A percentile compares a stretch with the other conserved stretches of the same genome.
Conservation (phyloP, 1,140 invertebrate genomes). For the Colletes latitarsis region DNA sequence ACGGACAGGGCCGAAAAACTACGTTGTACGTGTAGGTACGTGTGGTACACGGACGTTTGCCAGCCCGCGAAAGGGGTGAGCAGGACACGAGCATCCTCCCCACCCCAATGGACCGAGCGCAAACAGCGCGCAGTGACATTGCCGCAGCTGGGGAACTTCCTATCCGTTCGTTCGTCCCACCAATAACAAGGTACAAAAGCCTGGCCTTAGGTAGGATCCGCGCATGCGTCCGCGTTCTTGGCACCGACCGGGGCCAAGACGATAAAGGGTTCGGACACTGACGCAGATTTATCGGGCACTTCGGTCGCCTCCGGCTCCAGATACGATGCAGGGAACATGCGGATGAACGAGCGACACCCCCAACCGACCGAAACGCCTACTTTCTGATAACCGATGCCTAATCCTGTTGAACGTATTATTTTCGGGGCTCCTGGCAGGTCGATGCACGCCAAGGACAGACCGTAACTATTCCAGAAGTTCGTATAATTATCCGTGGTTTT, state of each 20-base stretch:
- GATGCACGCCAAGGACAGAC: background rate
- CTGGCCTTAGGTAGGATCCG: conserved; percentile 7
- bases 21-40: too few species aligned
- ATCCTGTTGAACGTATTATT: background rate
- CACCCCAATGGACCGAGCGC: conserved; percentile 33
- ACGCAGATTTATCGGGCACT: conserved; percentile 51
- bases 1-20: conserved; percentile 3
- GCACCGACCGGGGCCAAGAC: conserved; percentile 18
- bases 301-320: background rate
- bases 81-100: conserved; percentile 27
- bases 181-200: conserved; percentile 60
- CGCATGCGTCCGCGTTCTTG: conserved; percentile 52
- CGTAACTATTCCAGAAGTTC: background rate
- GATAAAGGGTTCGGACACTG: conserved; percentile 46
- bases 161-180: conserved; percentile 40
- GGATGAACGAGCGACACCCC: background rate
- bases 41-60: background rate
- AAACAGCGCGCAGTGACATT: conserved; percentile 66
- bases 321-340: background rate
- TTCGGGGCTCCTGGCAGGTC: background rate
- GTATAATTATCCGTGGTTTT: too few species aligned
- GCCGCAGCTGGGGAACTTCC: conserved; percentile 48
- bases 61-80: background rate
- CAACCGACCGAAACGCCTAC: background rate
- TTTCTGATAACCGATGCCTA: background rate